These are phyloP conservation scores for Popillia japonica DNA, from an alignment of 1,140 invertebrate species.

Conservation along the genomic window DNA sequence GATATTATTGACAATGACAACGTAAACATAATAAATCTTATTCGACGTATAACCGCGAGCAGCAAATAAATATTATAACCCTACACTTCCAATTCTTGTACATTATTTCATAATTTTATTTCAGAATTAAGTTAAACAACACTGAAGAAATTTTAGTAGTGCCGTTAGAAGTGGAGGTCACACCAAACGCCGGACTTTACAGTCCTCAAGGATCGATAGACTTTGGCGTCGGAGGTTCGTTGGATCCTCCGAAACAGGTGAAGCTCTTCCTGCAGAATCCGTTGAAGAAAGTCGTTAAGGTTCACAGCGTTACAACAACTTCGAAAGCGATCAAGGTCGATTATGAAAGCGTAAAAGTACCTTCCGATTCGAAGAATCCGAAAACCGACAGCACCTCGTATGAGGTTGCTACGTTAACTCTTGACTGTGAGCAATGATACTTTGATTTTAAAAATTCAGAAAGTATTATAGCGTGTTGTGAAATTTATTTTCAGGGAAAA, in stretches of 20 bases:
- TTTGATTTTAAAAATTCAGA: not conserved
- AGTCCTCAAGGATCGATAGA: constrained; percentile 80
- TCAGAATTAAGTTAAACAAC: constrained; percentile 76
- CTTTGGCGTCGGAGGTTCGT: constrained; percentile 80
- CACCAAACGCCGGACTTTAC: constrained; percentile 76
- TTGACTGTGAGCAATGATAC: constrained; percentile 74
- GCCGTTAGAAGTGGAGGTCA: constrained; percentile 89
- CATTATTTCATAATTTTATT: constrained; percentile 40
- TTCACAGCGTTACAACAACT: constrained; percentile 67
- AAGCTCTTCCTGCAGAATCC: constrained; percentile 77
- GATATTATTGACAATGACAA: no score
- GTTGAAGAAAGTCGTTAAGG: constrained; percentile 72
- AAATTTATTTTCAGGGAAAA: constrained; percentile 64
- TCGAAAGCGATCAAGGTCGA: constrained; percentile 70
- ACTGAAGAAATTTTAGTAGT: constrained; percentile 76
- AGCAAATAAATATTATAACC: no score
- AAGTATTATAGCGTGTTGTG: no score
- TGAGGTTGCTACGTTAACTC: constrained; percentile 75
- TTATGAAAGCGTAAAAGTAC: constrained; percentile 70
- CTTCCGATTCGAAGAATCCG: constrained; percentile 65
- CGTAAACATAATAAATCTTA: no score
- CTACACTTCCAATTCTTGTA: no score
- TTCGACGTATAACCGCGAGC: no score
- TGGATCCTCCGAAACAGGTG: constrained; percentile 72
- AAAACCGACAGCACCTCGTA: constrained; percentile 59